Base-by-base conservation (phyloP, 2,888 invertebrate species). In the Prosapia bicincta region DNA sequence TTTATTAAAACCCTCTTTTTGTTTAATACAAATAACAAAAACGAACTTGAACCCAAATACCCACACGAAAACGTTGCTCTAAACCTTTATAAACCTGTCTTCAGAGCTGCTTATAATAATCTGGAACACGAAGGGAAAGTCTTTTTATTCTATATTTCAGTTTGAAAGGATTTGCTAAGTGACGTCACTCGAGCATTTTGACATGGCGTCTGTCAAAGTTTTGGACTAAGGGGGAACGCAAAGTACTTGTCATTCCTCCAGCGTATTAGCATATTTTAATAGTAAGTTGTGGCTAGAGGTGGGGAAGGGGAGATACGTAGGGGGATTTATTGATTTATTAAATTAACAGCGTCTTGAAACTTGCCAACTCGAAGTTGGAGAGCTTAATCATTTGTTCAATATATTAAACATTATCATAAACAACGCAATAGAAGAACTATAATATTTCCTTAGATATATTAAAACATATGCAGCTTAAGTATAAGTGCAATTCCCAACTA, bases 251-350 rank as follows among this genome's bases (percentile, higher is more conserved):
- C 71, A 78, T 76, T 78, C 72, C 24, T 15, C 26, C 23, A 69
- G 26, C 74, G 77, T 77, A 80, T 80, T 80, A 80, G 80, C 80
- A 80, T 80, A 80, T 80, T 80, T 80, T 80, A 79, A 80, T 79
- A 79, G 79, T 80, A 80, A 79, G 79, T 80, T 79, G 78, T 78
- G 77, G 67, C 43, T 30, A 28, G 54, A 32, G n/a, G n/a, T n/a
- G n/a, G 68, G 65, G 30, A n/a, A 26, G 23, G 26, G 72, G 65
- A n/a, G 69, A 69, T 23, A 26, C 69, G 69, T 23, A 24, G 30
- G 28, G 38, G 38, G 28, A 75, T 26, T 73, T 73, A 73, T 73
- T 73, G 73, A 73, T 73, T 75, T 75, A 38, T 75, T 73, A 73
- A 68, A 73, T 73, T 73, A 73, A 30, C 72, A 66, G n/a, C 72